Evolutionary conservation across 2,797 vertebrate genomes (phyloP), one percentile per base, ranked within the genome.

Genomic region (Alfaro cultratus): DNA sequence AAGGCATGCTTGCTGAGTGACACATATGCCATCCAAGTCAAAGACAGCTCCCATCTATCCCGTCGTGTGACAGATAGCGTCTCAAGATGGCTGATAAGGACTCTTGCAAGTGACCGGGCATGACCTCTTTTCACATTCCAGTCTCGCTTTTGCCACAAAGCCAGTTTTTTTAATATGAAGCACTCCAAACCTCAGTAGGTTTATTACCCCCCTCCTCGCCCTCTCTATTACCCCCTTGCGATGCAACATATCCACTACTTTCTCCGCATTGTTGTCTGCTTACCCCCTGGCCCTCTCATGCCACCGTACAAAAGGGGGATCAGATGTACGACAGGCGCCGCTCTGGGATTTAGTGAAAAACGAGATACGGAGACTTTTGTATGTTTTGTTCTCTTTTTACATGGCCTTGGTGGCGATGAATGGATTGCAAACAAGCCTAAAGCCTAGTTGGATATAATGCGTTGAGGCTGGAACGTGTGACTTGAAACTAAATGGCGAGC

Each of bases 171-270:
- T 76, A 78, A 91, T 91, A 88, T 78, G 87, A 84, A 79, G 82
- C 73, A 77, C 76, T 79, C 70, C 36, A 39, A 86, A 67, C 73
- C 86, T 83, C 73, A 1, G 45, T 46, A 72, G 83, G 86, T 90
- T 92, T 86, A 88, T 89, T 88, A 84, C 85, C 31, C 78, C 77
- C 80, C 57, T 18, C 80, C 85, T 53, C 51, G 3, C 9, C 51
- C 23, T 53, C 51, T 53, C 51, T 64, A 86, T 86, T 90, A 83
- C 86, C 80, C 90, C 87, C 80, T 77, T 53, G 86, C 84, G 68
- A 88, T 93, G 91, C 93, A 95, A 96, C 77, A 36, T 91, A 94
- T 94, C 91, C 85, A 83, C 83, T n/a, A 86, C 92, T 94, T 94
- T 92, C 91, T 84, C 86, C 77, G 83, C 85, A 92, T 90, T 94